Evolutionary conservation across 92 coral and sea anemone species (phyloP), one percentile per base, ranked within the genome.

Genomic region (Epizoanthus ramosus): DNA sequence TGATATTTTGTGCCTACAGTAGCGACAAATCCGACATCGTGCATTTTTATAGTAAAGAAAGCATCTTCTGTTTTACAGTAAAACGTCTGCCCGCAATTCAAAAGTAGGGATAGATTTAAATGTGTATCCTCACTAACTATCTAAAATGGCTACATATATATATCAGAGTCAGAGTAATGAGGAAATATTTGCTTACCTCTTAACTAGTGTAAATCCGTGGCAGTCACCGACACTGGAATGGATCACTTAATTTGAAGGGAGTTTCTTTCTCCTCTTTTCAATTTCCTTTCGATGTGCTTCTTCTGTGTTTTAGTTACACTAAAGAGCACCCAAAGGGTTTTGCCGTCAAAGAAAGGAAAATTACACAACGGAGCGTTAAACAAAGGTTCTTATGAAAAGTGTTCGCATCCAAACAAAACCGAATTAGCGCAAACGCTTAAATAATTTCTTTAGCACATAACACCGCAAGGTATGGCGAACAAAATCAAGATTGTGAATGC

Each of bases 181-280:
- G 82, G 82, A 77, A 77, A 57, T 77, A 43, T 77, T 77, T 77
- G 66, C 82, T 63, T 77, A 77, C 82, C 82, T 77, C 82, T 77
- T 39, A 68, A 37, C 43, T 37, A 37, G 1, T 61, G 57, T 39
- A 23, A 60, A 12, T 76, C 25, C 63, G 61, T 60, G 50, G 33
- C 23, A 77, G 47, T 61, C 23, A 61, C 71, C 37, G 47, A 77
- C 18, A 59, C 69, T 77, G 50, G 14, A 57, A 37, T 60, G 17
- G 25, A 76, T 41, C 80, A 75, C 66, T 57, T 56, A 75, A 75
- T 57, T 74, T 74, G 53, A 54, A 25, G 54, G 68, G 33, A 75
- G 9, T 50, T 57, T 33, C 58, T 41, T 57, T 59, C 58, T 21
- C 17, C 63, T 57, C 59, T 14, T 76, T 41, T 60, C 59, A 61